Percentiles rank a stretch among this genome's conserved stretches.
Evolutionary conservation across 37 sponge, comb jelly and placozoan species (phyloP).

Genomic region (Bolinopsis microptera): DNA sequence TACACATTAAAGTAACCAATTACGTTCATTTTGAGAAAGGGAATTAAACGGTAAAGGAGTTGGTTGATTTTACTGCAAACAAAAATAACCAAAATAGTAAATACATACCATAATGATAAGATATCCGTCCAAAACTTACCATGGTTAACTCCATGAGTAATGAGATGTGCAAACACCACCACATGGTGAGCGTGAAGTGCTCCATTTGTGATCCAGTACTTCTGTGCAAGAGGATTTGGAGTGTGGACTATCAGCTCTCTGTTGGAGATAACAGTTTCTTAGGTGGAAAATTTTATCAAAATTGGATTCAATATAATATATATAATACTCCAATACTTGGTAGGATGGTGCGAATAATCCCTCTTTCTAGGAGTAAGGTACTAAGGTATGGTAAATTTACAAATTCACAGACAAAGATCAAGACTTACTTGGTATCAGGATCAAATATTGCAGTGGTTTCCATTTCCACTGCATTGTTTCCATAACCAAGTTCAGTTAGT

Average conservation of each 20-base stretch:
- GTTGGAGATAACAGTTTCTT: not conserved
- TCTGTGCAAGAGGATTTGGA: constrained; percentile 25
- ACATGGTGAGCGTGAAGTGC: constrained; percentile 54
- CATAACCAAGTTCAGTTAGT: constrained; percentile 53
- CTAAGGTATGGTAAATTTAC: too few species aligned
- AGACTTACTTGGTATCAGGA: constrained; percentile 20
- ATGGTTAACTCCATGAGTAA: constrained; percentile 19
- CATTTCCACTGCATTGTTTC: constrained; percentile 61
- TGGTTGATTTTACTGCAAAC: too few species aligned
- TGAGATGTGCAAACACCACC: constrained; percentile 65
- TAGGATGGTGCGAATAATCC: too few species aligned
- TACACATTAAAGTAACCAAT: too few species aligned
- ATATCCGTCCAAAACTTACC: constrained; percentile 51
- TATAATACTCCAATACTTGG: too few species aligned
- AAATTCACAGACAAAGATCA: not conserved
- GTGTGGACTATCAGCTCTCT: constrained; percentile 40
- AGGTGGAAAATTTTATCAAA: too few species aligned
- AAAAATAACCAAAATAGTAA: too few species aligned
- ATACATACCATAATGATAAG: too few species aligned
- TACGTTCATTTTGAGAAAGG: too few species aligned
- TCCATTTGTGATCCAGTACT: constrained; percentile 65
- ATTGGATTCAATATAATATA: too few species aligned
- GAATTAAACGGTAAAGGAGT: too few species aligned
- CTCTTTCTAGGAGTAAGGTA: too few species aligned
- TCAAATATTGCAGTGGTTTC: constrained; percentile 52